These are phyloP conservation scores for Rugalucina vietnamica DNA, from an alignment of 2,888 invertebrate genomes.

Conservation along the genomic window DNA sequence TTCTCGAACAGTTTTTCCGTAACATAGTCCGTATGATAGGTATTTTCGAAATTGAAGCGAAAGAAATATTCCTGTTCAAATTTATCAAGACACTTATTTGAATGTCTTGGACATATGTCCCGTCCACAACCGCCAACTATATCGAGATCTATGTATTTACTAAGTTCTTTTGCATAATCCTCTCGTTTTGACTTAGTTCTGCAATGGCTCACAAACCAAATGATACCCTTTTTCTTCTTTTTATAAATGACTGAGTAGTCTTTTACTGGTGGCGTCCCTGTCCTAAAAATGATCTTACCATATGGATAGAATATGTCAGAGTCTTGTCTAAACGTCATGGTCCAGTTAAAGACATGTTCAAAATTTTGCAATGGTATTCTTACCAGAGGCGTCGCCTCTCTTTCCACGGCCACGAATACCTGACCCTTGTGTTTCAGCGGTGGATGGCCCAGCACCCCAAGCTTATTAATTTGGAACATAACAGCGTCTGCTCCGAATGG, in stretches of 20 bases:
- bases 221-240: constrained; percentile 5
- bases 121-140: constrained; percentile 22
- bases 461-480: constrained; percentile 19
- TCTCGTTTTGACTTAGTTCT: constrained; percentile 30
- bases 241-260: not conserved
- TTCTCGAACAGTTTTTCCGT: constrained; percentile 57
- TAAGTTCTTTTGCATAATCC: constrained; percentile 19
- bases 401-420: constrained; percentile 32
- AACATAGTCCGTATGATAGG: constrained; percentile 57
- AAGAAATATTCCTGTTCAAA: constrained; percentile 22
- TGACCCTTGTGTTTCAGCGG: constrained; percentile 5
- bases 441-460: constrained; percentile 3
- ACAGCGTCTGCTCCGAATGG: constrained; percentile 30
- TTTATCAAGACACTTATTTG: not conserved
- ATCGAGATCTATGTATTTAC: constrained; percentile 25
- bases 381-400: constrained; percentile 3
- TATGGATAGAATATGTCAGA: constrained; percentile 30
- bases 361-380: not conserved
- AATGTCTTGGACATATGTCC: not conserved
- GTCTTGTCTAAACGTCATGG: constrained; percentile 35
- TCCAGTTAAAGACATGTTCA: constrained; percentile 26
- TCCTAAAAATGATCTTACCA: constrained; percentile 4
- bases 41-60: constrained; percentile 58
- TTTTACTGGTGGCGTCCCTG: not conserved
- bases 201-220: constrained; percentile 45